Percentiles rank a stretch among this genome's conserved stretches.
phyloP scores from a whole-genome alignment of 2,797 vertebrate genomes.

The Macropus fuliginosus region DNA sequence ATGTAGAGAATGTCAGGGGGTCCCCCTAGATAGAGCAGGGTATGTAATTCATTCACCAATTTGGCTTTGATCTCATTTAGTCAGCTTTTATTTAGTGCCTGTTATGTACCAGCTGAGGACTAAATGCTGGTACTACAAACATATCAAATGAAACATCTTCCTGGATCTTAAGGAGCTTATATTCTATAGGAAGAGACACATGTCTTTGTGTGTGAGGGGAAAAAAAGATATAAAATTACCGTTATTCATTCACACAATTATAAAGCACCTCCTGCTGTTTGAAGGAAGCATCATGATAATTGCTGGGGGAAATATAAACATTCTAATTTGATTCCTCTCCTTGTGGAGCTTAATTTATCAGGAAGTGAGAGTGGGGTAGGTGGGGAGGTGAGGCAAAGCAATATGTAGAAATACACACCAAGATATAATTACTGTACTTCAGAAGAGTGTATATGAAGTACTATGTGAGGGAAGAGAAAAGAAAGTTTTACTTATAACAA shows the following conservation, averaged over 20 bases:
- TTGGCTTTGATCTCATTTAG: background rate
- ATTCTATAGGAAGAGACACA: background rate
- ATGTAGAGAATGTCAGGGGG: background rate
- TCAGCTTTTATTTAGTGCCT: background rate
- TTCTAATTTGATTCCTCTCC: background rate
- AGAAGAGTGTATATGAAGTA: background rate
- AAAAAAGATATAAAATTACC: background rate
- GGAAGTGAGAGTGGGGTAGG: background rate
- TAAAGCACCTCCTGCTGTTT: background rate
- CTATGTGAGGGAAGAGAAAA: background rate
- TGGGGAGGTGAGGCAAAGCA: no score
- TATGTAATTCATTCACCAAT: background rate
- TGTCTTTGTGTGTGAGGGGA: background rate
- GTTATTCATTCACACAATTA: background rate
- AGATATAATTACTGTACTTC: background rate
- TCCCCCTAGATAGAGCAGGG: background rate
- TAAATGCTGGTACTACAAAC: background rate
- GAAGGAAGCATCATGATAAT: background rate
- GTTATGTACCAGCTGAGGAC: background rate
- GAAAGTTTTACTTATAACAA: background rate
- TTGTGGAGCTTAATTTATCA: background rate
- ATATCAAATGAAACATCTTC: background rate
- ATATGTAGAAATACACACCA: background rate
- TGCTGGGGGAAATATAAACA: background rate
- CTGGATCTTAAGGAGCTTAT: background rate